These are phyloP conservation scores for Nowickia ferox DNA, from an alignment of 2,888 invertebrate genomes.

Conservation along the genomic window DNA sequence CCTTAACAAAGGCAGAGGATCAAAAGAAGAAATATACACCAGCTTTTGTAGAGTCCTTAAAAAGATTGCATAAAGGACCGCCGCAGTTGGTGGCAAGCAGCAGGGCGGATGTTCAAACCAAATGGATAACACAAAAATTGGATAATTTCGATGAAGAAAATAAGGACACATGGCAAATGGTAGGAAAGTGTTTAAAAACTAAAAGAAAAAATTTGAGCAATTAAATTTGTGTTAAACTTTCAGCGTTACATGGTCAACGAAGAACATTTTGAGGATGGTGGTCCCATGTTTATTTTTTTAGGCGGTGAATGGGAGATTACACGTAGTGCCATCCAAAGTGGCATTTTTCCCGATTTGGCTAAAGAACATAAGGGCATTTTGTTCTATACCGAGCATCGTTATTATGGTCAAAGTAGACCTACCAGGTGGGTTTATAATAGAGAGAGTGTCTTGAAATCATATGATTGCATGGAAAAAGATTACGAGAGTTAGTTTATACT, in stretches of 20 bases:
- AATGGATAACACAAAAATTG: constrained; percentile 85
- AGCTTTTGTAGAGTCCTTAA: background rate
- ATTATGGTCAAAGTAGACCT: constrained; percentile 90
- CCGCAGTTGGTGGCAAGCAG: background rate
- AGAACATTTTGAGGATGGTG: constrained; percentile 83
- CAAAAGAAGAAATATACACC: background rate
- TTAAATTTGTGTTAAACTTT: background rate
- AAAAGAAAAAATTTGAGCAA: background rate
- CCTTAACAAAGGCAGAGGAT: background rate
- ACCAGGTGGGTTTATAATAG: constrained; percentile 84
- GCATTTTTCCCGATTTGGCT: constrained; percentile 87
- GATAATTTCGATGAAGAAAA: constrained; percentile 86
- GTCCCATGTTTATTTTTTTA: constrained; percentile 87
- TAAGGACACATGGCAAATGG: constrained; percentile 84
- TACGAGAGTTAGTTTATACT: constrained; percentile 76
- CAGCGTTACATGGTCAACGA: constrained; percentile 84
- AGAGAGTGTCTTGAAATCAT: too few species aligned
- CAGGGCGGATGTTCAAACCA: constrained; percentile 40
- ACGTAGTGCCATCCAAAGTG: constrained; percentile 84
- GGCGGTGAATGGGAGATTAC: constrained; percentile 89
- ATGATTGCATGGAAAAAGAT: too few species aligned
- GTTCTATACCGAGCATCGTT: constrained; percentile 92
- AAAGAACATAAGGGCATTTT: constrained; percentile 85
- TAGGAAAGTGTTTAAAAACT: constrained; percentile 76
- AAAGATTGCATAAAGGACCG: background rate